These are phyloP conservation scores for Taeniopygia guttata DNA, from an alignment of 2,797 vertebrate genomes.

Conservation along the genomic window DNA sequence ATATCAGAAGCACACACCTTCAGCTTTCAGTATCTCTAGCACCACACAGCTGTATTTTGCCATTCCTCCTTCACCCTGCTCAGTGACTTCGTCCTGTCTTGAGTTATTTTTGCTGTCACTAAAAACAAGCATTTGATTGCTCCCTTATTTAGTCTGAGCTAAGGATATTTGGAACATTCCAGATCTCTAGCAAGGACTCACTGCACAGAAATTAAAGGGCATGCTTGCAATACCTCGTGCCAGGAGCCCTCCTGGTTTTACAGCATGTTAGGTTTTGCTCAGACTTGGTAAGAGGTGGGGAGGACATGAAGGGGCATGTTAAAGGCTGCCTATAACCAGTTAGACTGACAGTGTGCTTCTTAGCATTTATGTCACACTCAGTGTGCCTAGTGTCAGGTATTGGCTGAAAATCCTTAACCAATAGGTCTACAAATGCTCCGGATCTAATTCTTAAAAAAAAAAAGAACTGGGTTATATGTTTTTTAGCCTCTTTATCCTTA, in stretches of 20 bases:
- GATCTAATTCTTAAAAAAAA: background rate
- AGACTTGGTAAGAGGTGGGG: background rate
- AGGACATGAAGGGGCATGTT: background rate
- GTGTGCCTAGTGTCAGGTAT: background rate
- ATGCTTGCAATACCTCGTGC: background rate
- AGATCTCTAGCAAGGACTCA: background rate
- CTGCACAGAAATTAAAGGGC: background rate
- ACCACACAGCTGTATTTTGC: constrained; percentile 27
- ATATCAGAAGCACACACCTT: background rate
- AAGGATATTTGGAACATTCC: background rate
- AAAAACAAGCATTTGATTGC: constrained; percentile 8
- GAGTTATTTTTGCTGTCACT: background rate
- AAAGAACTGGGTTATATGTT: background rate
- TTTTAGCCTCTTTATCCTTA: background rate
- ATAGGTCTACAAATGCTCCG: background rate
- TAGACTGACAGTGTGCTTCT: background rate
- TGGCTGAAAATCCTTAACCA: background rate
- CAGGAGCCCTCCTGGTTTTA: background rate
- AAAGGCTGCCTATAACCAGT: background rate
- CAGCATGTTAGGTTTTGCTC: background rate
- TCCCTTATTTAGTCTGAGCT: constrained; percentile 51
- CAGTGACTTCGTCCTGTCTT: background rate
- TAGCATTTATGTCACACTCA: background rate
- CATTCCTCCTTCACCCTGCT: background rate
- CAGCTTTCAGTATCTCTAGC: background rate